Base-by-base conservation (phyloP, 1,140 invertebrate species). In the Magallana gigas region DNA sequence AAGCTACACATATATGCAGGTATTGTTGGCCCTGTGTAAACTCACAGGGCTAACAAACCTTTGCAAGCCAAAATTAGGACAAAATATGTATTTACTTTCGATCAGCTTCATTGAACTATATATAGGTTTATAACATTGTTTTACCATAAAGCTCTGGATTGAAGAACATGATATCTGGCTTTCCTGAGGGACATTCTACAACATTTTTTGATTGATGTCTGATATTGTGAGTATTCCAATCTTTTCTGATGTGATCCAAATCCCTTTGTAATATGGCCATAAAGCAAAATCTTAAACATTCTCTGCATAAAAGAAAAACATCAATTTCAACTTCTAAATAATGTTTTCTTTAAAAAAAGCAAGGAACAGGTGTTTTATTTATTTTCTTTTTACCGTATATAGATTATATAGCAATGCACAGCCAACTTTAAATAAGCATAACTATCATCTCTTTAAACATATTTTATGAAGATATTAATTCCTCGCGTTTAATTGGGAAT, bases 281-380 rank as follows among this genome's bases (percentile, higher is more conserved):
- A 64, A 64, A 64, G 62, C 62, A 64, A 18, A 64, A 64, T 64
- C 62, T 64, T 16, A 64, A 16, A 18, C 62, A 64, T 64, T 64
- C 62, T 16, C 62, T 64, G 62, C 18, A 16, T 16, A 64, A 64
- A 64, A 16, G 18, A 18, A 18, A 64, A 64, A 64, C 7, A 64
- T 64, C 4, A 18, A 16, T 16, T 64, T 64, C 18, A 64, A 64
- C 14, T 16, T 16, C 14, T 16, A 16, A 64, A 16, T 16, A 16
- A 16, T 16, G 36, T 48, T 48, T 48, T 48, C 36, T 48, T 48
- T 48, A 48, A 48, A 48, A 48, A 48, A 48, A 48, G 36, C 36
- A 48, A 48, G 36, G 36, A 48, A 48, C 36, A 48, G 36, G 36
- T 48, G 5, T 48, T 48, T 16, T 16, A 64, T 64, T 64, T 64